Percentiles rank a stretch among this genome's conserved stretches.
These are phyloP conservation scores for Recurvirostra avosetta DNA, from an alignment of 2,113 vertebrate genomes.

Conservation along the genomic window DNA sequence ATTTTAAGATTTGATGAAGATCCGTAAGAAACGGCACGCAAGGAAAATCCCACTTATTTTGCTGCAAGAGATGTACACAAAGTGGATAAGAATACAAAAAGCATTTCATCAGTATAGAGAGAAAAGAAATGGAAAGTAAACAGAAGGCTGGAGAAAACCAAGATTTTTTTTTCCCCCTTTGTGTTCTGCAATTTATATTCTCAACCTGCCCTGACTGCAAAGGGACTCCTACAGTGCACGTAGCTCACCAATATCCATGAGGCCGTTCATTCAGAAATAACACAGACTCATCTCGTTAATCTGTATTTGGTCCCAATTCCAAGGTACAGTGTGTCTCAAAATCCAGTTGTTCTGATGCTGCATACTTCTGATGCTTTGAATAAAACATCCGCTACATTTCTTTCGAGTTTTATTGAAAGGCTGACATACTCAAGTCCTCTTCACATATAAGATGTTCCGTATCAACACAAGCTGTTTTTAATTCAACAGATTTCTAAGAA, in stretches of 20 bases:
- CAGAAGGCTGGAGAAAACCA: background rate
- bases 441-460: background rate
- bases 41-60: background rate
- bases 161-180: fast-evolving
- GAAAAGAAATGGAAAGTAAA: background rate
- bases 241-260: fast-evolving
- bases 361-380: background rate
- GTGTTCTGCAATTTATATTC: background rate
- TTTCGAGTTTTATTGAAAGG: background rate
- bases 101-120: background rate
- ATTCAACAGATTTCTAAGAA: background rate
- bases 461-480: background rate
- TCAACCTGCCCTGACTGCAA: background rate
- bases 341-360: background rate
- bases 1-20: background rate
- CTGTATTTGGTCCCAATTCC: background rate
- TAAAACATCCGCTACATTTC: background rate
- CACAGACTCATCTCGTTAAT: background rate
- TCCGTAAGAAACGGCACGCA: background rate
- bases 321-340: background rate
- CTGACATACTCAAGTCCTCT: background rate
- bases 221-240: background rate
- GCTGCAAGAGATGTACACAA: background rate
- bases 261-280: background rate
- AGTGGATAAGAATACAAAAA: background rate